Evolutionary conservation across 2,113 vertebrate genomes (phyloP), one percentile per base, ranked within the genome.

Genomic region (Notiomystis cincta): DNA sequence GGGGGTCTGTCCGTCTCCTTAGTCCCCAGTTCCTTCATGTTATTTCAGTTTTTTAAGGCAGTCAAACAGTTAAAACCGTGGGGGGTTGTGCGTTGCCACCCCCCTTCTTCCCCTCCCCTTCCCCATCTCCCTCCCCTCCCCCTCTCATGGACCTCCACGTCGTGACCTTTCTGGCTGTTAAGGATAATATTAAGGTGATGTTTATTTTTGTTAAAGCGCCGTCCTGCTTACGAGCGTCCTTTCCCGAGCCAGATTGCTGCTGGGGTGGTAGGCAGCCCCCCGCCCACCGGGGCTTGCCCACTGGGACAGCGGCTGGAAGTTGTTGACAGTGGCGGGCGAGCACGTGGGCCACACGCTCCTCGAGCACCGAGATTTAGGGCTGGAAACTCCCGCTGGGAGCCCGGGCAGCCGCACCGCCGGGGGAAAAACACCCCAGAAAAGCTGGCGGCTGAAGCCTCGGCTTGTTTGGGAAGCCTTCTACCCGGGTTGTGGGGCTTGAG

Each of bases 21-120:
- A 2, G 35, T 30, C 51, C 35, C 47, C 22, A 2, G 0, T 48
- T 44, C 21, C 31, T 62, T 66, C 67, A 0, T 7, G 13, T 20
- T 60, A 9, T 27, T 53, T 35, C 44, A 2, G n/a, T 70, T 57
- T 53, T 44, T 48, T 48, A 30, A 9, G 44, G 85, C 20, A n/a
- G 45, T 12, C 57, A 62, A 57, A n/a, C 44, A 53, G 88, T 80
- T 96, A 89, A 87, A 53, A 20, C 33, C 17, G 21, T 11, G 76
- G 19, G n/a, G 61, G 44, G 33, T 48, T 82, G 35, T 87, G 75
- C 38, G 1, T 53, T 73, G 48, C 44, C 28, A 56, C 14, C 54
- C 40, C 28, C 31, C 11, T 35, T 20, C 75, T 75, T 45, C 44
- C 45, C 57, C 35, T 61, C 42, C 66, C 56, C 37, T 45, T n/a